Evolutionary conservation across 2,113 vertebrate genomes (phyloP).

Genomic region (Marmota flaviventris): DNA sequence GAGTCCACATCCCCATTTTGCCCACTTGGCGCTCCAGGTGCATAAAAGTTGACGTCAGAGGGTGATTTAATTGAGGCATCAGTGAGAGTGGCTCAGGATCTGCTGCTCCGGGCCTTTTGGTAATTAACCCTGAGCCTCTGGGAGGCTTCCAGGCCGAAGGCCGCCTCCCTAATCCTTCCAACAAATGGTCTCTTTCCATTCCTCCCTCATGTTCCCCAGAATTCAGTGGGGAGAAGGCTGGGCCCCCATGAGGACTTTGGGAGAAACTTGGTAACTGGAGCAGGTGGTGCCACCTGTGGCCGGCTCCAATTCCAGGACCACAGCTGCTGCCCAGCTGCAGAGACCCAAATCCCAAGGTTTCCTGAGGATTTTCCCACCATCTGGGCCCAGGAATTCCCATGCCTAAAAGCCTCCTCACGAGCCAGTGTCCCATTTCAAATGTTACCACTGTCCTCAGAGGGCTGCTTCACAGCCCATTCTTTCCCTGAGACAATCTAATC

Average conservation of each 20-base stretch:
- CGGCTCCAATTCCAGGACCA: neutral
- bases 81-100: neutral
- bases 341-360: constrained; percentile 29
- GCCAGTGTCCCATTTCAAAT: constrained; percentile 54
- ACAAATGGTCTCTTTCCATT: neutral
- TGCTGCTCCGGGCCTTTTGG: fast-evolving
- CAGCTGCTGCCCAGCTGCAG: constrained; percentile 73
- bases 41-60: neutral
- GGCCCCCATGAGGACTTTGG: neutral
- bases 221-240: fast-evolving
- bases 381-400: constrained; percentile 61
- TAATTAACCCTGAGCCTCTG: neutral
- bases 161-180: constrained; percentile 18
- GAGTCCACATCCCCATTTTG: fast-evolving
- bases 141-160: neutral
- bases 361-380: constrained; percentile 74
- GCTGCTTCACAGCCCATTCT: neutral
- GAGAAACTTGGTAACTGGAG: neutral
- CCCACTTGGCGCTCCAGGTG: neutral
- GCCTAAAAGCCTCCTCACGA: neutral
- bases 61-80: neutral
- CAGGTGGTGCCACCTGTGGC: constrained; percentile 72
- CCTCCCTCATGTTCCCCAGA: neutral
- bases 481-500: constrained; percentile 14
- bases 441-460: neutral